These are phyloP conservation scores for Zoanthus sansibaricus DNA, from an alignment of 92 coral and sea anemone species.

Conservation along the genomic window DNA sequence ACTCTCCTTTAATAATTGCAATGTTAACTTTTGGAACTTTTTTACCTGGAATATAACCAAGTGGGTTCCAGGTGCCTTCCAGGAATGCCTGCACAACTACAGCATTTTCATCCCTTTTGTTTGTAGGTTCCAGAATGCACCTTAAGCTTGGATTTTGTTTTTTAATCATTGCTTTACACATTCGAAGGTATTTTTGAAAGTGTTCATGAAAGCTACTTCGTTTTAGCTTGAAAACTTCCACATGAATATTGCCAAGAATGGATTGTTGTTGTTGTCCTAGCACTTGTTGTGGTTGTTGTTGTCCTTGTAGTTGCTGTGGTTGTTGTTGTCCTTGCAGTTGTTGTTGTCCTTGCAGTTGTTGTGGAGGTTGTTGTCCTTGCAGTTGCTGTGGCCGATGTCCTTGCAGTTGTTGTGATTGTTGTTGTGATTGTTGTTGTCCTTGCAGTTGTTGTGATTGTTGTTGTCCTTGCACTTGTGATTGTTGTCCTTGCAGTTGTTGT, in stretches of 20 bases:
- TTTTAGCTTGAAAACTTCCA: conserved; percentile 1
- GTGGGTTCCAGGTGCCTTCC: background rate
- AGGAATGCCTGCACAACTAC: conserved; percentile 1
- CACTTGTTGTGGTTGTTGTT: background rate
- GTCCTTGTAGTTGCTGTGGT: background rate
- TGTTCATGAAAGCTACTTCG: conserved; percentile 11
- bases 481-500: background rate
- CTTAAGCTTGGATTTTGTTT: background rate
- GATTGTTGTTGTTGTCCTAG: background rate
- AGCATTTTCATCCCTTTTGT: conserved; percentile 15
- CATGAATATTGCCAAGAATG: background rate
- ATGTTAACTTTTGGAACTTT: background rate
- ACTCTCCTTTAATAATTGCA: background rate
- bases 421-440: background rate
- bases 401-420: background rate
- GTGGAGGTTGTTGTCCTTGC: background rate
- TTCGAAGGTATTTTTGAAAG: conserved; percentile 4
- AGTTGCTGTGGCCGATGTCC: too few relatives aligned
- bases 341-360: background rate
- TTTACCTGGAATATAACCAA: conserved; percentile 3
- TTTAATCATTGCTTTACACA: background rate
- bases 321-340: background rate
- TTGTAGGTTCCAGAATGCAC: background rate
- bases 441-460: background rate
- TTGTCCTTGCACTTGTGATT: background rate